Conservation (phyloP, 2,113 vertebrate species). For the Arenaria interpres region DNA sequence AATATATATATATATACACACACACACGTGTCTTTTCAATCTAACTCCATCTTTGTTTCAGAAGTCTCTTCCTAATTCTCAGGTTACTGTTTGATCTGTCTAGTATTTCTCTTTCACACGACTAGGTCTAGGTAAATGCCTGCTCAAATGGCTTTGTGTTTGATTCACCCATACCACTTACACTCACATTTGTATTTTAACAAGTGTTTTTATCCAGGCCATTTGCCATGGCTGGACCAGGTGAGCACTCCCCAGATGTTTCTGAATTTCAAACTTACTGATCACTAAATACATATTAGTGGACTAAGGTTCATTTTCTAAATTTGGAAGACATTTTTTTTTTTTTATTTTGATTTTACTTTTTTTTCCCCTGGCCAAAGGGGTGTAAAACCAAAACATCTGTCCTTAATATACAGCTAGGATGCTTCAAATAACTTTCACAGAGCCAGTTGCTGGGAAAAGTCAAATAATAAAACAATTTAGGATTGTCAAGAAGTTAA, state of each 20-base stretch:
- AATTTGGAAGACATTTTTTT: neutral
- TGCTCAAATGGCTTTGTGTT: neutral
- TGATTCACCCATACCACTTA: neutral
- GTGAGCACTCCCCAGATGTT: fast-evolving
- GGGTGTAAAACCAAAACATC: neutral
- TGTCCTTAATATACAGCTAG: neutral
- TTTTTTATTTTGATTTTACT: neutral
- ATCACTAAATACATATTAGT: neutral
- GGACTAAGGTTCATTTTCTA: neutral
- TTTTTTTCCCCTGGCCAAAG: fast-evolving
- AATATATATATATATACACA: neutral
- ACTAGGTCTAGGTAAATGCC: neutral
- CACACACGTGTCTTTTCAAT: neutral
- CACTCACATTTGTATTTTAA: neutral
- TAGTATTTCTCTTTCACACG: neutral
- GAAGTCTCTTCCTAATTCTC: neutral
- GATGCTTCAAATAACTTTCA: neutral
- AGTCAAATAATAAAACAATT: neutral
- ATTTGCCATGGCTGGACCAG: neutral
- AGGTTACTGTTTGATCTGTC: neutral
- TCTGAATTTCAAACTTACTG: neutral
- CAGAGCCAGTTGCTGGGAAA: neutral
- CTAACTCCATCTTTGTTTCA: neutral
- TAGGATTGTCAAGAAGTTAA: neutral
- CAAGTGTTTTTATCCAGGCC: neutral